These are phyloP conservation scores for Garrulus glandarius DNA, from an alignment of 2,797 vertebrate genomes.

Conservation along the genomic window DNA sequence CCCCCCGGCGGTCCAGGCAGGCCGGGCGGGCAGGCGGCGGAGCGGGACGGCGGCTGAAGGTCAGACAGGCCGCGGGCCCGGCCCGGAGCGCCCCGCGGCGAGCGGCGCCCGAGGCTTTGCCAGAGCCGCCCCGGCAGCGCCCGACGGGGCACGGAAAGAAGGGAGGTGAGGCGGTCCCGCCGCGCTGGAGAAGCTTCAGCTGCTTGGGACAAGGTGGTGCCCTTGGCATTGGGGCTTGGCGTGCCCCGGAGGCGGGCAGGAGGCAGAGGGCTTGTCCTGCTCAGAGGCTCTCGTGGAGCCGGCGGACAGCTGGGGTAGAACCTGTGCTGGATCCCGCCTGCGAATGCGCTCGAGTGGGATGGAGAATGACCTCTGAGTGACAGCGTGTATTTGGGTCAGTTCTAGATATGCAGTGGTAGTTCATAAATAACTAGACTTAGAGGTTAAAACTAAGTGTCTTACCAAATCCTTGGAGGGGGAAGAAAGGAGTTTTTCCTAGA, in stretches of 20 bases:
- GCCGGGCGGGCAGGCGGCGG: too few relatives aligned
- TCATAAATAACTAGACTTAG: background rate
- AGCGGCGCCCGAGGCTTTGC: background rate
- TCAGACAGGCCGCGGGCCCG: background rate
- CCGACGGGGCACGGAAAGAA: too few relatives aligned
- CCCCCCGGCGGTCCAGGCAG: too few relatives aligned
- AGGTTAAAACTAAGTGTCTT: background rate
- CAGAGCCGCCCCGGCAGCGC: too few relatives aligned
- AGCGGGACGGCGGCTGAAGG: background rate
- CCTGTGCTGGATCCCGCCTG: background rate
- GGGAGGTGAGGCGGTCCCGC: too few relatives aligned
- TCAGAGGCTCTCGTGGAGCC: accelerated
- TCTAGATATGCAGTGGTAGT: accelerated
- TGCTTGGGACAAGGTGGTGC: background rate
- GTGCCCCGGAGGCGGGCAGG: background rate
- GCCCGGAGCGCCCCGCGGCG: background rate
- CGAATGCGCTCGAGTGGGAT: background rate
- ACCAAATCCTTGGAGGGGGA: too few relatives aligned
- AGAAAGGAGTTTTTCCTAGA: background rate
- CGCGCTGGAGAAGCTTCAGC: too few relatives aligned
- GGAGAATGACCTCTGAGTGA: background rate
- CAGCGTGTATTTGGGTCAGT: too few relatives aligned
- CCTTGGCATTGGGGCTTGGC: background rate
- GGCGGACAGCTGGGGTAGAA: accelerated
- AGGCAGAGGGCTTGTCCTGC: background rate